Conservation (phyloP, 1,140 invertebrate species). For the Ylistrum balloti region DNA sequence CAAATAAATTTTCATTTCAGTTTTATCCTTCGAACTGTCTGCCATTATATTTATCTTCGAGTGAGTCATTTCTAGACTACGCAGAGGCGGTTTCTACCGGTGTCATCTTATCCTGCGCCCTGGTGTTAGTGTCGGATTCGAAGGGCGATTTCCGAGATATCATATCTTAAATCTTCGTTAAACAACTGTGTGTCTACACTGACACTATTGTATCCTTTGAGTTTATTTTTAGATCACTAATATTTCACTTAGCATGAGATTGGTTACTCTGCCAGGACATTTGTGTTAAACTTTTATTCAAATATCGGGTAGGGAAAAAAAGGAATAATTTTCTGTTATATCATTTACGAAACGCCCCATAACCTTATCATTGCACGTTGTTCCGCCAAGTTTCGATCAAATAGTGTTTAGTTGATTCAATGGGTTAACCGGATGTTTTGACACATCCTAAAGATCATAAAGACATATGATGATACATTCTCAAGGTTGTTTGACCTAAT, state of each 20-base stretch:
- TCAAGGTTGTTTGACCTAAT: no score
- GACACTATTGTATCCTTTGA: background rate
- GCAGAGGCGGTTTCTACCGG: background rate
- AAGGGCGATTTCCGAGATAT: background rate
- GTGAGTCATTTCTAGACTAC: background rate
- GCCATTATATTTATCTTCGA: background rate
- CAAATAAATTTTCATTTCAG: conserved; percentile 39
- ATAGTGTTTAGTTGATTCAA: no score
- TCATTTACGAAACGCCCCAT: background rate
- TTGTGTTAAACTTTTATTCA: background rate
- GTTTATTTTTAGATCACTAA: background rate
- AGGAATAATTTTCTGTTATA: background rate
- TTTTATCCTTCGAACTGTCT: background rate
- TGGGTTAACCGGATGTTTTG: no score
- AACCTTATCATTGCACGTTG: background rate
- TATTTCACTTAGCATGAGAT: background rate
- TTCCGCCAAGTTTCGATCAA: no score
- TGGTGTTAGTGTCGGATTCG: conserved; percentile 1
- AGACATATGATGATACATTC: no score
- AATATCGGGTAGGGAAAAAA: background rate
- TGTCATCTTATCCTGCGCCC: conserved; percentile 30
- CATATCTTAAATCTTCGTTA: background rate
- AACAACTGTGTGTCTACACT: background rate
- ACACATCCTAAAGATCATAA: no score
- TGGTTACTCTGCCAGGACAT: background rate